Percentiles rank a stretch among this genome's conserved stretches.
phyloP scores from a whole-genome alignment of 2,888 invertebrate genomes.

The Acleris holmiana region DNA sequence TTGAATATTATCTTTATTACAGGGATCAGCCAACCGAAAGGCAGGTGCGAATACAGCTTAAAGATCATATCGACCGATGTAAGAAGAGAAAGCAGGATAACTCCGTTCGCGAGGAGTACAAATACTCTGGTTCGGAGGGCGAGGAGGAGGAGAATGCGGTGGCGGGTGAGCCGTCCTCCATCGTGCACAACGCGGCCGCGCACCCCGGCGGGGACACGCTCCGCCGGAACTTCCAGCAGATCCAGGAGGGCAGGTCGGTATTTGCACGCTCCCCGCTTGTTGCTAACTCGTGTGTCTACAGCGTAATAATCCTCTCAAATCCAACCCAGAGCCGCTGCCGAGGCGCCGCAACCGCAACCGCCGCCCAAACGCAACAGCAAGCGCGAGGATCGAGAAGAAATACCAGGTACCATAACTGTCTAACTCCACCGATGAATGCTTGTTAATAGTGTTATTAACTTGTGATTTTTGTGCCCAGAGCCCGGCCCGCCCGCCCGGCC shows the following conservation, averaged over 20 bases:
- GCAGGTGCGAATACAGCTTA: slow-evolving; percentile 98
- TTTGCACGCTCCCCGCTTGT: slow-evolving; percentile 3
- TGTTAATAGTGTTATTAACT: slow-evolving; percentile 13
- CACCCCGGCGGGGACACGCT: slow-evolving; percentile 95
- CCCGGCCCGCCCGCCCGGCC: slow-evolving; percentile 95
- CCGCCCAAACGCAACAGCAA: slow-evolving; percentile 85
- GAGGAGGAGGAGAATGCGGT: slow-evolving; percentile 97
- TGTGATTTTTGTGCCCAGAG: slow-evolving; percentile 78
- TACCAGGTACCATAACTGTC: slow-evolving; percentile 71
- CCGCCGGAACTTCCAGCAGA: slow-evolving; percentile 98
- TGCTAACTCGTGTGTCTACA: slow-evolving; percentile 22
- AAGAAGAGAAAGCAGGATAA: slow-evolving; percentile 97
- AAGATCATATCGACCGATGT: slow-evolving; percentile 99
- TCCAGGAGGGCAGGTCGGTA: slow-evolving; percentile 90
- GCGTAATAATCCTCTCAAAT: slow-evolving; percentile 43
- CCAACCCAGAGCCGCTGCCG: slow-evolving; percentile 86
- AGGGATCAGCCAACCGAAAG: slow-evolving; percentile 99
- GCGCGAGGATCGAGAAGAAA: slow-evolving; percentile 85
- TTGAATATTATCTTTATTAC: slow-evolving; percentile 36
- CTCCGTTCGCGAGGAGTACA: slow-evolving; percentile 89
- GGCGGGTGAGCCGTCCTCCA: slow-evolving; percentile 97
- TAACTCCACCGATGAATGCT: slow-evolving; percentile 38
- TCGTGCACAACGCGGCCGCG: slow-evolving; percentile 92
- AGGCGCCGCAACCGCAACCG: slow-evolving; percentile 85
- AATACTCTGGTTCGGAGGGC: slow-evolving; percentile 98